Conservation (phyloP, 2,888 invertebrate species). For the Halictus ligatus region DNA sequence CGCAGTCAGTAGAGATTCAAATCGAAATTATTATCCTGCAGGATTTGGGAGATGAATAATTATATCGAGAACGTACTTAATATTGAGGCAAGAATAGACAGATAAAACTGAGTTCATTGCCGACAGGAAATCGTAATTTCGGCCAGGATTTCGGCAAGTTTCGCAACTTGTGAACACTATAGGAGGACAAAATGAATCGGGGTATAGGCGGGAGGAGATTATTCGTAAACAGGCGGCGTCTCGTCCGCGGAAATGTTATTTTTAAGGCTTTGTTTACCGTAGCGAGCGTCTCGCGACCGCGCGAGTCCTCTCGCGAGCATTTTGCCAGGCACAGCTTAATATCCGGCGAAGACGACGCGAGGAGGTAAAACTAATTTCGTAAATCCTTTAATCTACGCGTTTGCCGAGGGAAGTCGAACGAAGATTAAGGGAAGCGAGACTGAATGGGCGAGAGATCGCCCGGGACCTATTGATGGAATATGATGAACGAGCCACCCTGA, state of each 20-base stretch:
- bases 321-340: conserved; percentile 57
- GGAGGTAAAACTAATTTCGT: conserved; percentile 77
- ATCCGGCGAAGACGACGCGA: conserved; percentile 70
- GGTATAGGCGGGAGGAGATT: not conserved
- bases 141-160: no score
- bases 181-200: conserved; percentile 1
- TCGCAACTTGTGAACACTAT: no score
- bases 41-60: no score
- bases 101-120: no score
- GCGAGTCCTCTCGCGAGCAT: not conserved
- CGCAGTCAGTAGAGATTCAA: no score
- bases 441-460: conserved; percentile 66
- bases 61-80: no score
- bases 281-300: conserved; percentile 22
- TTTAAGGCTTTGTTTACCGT: conserved; percentile 50
- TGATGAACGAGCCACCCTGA: conserved; percentile 78
- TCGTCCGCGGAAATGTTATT: conserved; percentile 37
- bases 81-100: no score
- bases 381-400: conserved; percentile 77
- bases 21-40: no score
- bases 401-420: conserved; percentile 61
- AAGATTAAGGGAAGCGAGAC: conserved; percentile 61
- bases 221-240: not conserved
- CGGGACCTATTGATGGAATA: conserved; percentile 78
- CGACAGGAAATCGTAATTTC: no score